A percentile compares a stretch with the other conserved stretches of the same genome.
phyloP scores from a whole-genome alignment of 2,113 vertebrate genomes.

The Podarcis muralis region DNA sequence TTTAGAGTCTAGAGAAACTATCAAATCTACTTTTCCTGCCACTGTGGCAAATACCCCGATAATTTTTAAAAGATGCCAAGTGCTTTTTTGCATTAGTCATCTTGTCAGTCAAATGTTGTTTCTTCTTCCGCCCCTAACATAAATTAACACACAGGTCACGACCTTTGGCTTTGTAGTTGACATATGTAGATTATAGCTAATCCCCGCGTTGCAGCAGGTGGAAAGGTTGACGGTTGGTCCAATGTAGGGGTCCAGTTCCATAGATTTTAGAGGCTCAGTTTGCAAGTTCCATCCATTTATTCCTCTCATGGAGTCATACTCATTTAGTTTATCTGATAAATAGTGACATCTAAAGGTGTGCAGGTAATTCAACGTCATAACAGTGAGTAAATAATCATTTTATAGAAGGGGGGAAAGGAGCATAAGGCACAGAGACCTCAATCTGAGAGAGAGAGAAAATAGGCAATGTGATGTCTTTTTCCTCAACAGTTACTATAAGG shows the following conservation, averaged over 20 bases:
- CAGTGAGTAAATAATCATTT: background rate
- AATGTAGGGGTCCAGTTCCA: background rate
- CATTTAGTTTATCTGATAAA: background rate
- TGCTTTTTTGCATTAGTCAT: background rate
- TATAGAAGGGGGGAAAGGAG: conserved; percentile 17
- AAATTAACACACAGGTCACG: conserved; percentile 53
- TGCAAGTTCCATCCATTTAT: background rate
- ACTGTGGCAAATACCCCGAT: background rate
- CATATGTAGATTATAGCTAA: background rate
- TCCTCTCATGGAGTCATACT: background rate
- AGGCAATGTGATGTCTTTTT: background rate
- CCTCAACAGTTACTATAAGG: background rate
- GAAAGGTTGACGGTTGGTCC: background rate
- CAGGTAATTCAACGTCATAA: background rate
- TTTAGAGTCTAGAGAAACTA: conserved; percentile 16
- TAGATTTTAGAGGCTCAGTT: background rate
- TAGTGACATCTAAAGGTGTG: background rate
- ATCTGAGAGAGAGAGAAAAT: background rate
- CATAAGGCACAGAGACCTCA: background rate
- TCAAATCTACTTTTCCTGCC: conserved; percentile 20
- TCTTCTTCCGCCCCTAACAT: conserved; percentile 18
- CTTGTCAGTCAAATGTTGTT: conserved; percentile 14
- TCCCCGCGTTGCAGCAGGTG: conserved; percentile 59
- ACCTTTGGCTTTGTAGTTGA: conserved; percentile 56
- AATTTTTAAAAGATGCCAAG: conserved; percentile 24